Conservation (phyloP, 1,140 invertebrate genomes). For the Drosophila navojoa region DNA sequence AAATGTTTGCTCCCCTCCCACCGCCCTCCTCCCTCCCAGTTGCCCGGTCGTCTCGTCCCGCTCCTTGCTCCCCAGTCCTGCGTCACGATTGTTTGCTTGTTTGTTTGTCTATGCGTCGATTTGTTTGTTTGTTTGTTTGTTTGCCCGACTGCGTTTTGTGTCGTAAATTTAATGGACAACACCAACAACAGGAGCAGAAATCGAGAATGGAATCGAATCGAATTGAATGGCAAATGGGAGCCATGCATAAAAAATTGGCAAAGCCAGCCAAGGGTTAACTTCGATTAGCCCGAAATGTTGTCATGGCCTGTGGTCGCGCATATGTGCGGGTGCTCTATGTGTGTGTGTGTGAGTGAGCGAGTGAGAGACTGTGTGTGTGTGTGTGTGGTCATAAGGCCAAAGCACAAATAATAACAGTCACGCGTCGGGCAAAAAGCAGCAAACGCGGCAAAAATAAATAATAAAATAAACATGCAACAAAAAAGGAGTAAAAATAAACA, state of each 20-base stretch:
- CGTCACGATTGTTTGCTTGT: constrained; percentile 53
- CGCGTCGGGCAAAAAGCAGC: constrained; percentile 56
- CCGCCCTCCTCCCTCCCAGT: too few species aligned
- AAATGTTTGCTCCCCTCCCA: constrained; percentile 65
- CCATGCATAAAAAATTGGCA: constrained; percentile 81
- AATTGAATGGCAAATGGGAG: constrained; percentile 77
- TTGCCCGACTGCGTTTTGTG: constrained; percentile 76
- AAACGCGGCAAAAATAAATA: constrained; percentile 78
- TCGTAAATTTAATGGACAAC: constrained; percentile 80
- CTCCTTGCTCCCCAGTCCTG: neutral
- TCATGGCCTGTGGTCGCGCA: constrained; percentile 80
- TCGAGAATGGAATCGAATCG: constrained; percentile 75
- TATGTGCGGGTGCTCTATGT: constrained; percentile 53
- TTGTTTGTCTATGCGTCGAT: constrained; percentile 57
- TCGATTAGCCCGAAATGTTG: constrained; percentile 81
- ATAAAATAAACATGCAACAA: constrained; percentile 55
- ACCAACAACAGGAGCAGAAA: constrained; percentile 47
- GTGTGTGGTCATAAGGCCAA: constrained; percentile 72
- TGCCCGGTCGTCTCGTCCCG: neutral
- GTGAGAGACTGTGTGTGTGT: constrained; percentile 1
- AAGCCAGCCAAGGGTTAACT: constrained; percentile 78
- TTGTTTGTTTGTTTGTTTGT: constrained; percentile 64
- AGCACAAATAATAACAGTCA: constrained; percentile 76
- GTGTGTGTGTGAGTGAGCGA: neutral
- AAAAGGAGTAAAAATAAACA: constrained; percentile 38